A percentile compares a stretch with the other conserved stretches of the same genome.
Evolutionary conservation across 2,113 vertebrate genomes (phyloP).

Genomic region (Kryptolebias marmoratus): DNA sequence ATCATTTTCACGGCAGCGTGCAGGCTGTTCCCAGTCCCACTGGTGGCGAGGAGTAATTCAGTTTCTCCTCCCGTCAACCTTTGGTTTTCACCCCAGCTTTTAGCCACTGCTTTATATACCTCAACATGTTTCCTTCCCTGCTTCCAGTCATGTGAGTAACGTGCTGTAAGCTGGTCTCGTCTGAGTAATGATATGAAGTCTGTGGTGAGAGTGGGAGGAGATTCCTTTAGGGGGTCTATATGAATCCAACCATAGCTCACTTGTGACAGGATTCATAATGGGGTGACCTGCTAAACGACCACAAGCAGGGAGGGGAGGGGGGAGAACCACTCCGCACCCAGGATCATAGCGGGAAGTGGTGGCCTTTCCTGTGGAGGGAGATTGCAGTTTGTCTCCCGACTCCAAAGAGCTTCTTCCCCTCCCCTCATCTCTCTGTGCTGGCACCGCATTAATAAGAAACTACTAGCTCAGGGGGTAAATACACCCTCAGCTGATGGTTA

Average conservation of each 20-base stretch:
- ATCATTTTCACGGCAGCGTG: slow-evolving; percentile 41
- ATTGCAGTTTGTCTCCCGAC: slow-evolving; percentile 29
- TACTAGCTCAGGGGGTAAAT: slow-evolving; percentile 34
- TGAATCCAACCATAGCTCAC: slow-evolving; percentile 37
- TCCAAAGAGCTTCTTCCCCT: background rate
- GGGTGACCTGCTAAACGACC: slow-evolving; percentile 23
- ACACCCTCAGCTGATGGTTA: slow-evolving; percentile 28
- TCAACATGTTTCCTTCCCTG: slow-evolving; percentile 6
- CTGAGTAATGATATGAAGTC: slow-evolving; percentile 8
- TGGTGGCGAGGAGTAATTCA: slow-evolving; percentile 27
- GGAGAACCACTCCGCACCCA: slow-evolving; percentile 19
- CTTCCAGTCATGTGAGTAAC: slow-evolving; percentile 2
- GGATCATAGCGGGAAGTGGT: slow-evolving; percentile 32
- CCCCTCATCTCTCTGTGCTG: background rate
- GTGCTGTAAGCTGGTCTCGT: slow-evolving; percentile 5
- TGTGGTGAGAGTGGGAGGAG: slow-evolving; percentile 16
- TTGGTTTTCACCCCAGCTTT: slow-evolving; percentile 15
- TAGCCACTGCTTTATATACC: background rate
- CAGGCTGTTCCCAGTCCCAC: slow-evolving; percentile 23
- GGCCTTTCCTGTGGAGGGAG: slow-evolving; percentile 13
- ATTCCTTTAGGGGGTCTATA: background rate
- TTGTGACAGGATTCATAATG: slow-evolving; percentile 53
- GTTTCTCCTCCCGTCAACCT: slow-evolving; percentile 30
- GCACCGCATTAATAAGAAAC: slow-evolving; percentile 41
- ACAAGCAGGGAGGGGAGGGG: slow-evolving; percentile 15